Conservation (phyloP, 2,113 vertebrate genomes). For the Steatornis caripensis region DNA sequence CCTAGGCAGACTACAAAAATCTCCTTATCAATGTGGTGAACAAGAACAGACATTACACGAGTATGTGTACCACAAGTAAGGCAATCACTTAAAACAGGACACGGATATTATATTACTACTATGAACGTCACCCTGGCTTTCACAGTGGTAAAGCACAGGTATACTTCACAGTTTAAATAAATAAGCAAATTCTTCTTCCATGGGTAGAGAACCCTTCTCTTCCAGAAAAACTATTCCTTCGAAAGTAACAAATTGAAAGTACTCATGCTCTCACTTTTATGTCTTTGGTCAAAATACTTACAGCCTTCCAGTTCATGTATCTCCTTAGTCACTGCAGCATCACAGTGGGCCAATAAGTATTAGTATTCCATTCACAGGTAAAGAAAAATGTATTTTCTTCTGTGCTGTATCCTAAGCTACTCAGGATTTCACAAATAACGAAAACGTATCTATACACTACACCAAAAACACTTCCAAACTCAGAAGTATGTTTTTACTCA, state of each 20-base stretch:
- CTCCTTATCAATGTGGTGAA: neutral
- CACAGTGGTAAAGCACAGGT: neutral
- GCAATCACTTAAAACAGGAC: neutral
- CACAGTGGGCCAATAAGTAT: neutral
- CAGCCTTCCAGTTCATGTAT: neutral
- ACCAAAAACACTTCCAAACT: neutral
- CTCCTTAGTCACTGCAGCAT: neutral
- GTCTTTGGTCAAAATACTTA: neutral
- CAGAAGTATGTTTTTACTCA: neutral
- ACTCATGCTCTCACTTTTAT: neutral
- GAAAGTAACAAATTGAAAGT: neutral
- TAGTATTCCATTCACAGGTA: neutral
- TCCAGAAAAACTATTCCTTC: neutral
- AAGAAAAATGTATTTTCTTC: neutral
- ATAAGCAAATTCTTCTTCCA: neutral
- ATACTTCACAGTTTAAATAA: neutral
- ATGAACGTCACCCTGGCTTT: neutral
- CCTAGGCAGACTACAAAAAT: neutral
- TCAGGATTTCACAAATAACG: neutral
- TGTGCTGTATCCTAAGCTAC: neutral
- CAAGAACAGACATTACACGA: neutral
- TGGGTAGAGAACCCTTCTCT: neutral
- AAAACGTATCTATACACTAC: neutral
- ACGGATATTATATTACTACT: neutral
- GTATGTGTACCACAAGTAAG: neutral